A percentile compares a stretch with the other conserved stretches of the same genome.
Evolutionary conservation across 2,113 vertebrate species (phyloP).

Genomic region (Chelonoidis abingdonii): DNA sequence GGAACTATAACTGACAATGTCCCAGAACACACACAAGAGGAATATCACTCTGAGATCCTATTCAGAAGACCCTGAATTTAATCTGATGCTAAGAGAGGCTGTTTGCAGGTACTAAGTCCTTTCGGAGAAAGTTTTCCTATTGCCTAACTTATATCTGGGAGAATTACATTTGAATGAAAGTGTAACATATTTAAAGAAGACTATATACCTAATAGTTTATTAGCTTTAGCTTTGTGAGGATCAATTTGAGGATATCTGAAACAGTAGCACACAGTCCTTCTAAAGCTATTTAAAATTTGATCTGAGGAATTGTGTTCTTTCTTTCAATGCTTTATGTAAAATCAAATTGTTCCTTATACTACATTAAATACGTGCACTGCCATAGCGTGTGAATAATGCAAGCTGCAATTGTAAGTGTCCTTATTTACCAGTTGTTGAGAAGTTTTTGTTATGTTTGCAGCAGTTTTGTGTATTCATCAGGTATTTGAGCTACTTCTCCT

Average conservation of each 20-base stretch:
- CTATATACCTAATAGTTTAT: conserved; percentile 26
- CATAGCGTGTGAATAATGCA: conserved; percentile 59
- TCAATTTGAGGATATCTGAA: conserved; percentile 44
- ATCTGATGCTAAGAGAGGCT: conserved; percentile 75
- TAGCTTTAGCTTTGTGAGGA: conserved; percentile 24
- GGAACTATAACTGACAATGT: conserved; percentile 67
- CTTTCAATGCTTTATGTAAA: conserved; percentile 39
- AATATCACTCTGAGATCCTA: conserved; percentile 36
- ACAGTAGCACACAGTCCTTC: not conserved
- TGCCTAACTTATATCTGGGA: conserved; percentile 32
- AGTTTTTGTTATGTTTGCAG: conserved; percentile 54
- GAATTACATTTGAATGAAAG: conserved; percentile 57
- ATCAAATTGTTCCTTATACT: conserved; percentile 30
- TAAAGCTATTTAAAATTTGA: not conserved
- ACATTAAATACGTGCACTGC: conserved; percentile 20
- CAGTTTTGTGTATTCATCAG: conserved; percentile 57
- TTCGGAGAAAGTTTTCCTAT: conserved; percentile 37
- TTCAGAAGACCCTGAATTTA: conserved; percentile 47
- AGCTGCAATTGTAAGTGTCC: conserved; percentile 58
- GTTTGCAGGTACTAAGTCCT: conserved; percentile 76
- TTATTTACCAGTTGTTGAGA: conserved; percentile 50
- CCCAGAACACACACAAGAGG: conserved; percentile 49
- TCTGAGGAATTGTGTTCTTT: conserved; percentile 16
- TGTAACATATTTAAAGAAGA: conserved; percentile 24
- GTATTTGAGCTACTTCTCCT: conserved; percentile 47